These are phyloP conservation scores for Fragum whitleyi DNA, from an alignment of 2,888 invertebrate species.

Conservation along the genomic window DNA sequence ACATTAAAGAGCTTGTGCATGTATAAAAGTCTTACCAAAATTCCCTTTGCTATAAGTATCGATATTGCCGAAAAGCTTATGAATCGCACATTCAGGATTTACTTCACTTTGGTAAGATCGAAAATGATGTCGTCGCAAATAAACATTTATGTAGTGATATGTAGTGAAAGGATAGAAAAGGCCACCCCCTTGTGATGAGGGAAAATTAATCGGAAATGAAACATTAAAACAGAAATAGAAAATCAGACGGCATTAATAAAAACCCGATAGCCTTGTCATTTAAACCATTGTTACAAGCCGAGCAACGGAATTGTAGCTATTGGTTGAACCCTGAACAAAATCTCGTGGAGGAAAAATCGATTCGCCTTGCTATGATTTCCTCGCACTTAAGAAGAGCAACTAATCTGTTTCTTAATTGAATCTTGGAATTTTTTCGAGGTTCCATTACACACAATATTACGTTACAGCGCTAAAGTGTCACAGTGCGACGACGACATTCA, in stretches of 20 bases:
- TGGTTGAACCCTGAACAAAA: neutral
- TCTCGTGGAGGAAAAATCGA: neutral
- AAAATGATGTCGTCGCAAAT: too few species aligned
- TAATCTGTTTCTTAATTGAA: slow-evolving; percentile 20
- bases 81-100: too few species aligned
- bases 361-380: neutral
- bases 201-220: slow-evolving; percentile 8
- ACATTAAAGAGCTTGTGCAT: too few species aligned
- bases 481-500: neutral
- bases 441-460: neutral
- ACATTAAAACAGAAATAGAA: neutral
- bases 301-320: neutral
- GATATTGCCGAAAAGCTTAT: too few species aligned
- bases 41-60: too few species aligned
- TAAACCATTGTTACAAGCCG: neutral
- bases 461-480: neutral
- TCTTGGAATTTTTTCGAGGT: neutral
- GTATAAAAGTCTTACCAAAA: too few species aligned
- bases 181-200: neutral
- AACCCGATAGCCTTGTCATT: slow-evolving; percentile 4
- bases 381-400: slow-evolving; percentile 16
- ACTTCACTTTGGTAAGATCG: too few species aligned
- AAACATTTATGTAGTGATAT: too few species aligned
- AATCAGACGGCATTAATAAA: neutral
- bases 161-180: neutral